phyloP scores from a whole-genome alignment of 2,888 invertebrate genomes.

The Pasiphila rectangulata region DNA sequence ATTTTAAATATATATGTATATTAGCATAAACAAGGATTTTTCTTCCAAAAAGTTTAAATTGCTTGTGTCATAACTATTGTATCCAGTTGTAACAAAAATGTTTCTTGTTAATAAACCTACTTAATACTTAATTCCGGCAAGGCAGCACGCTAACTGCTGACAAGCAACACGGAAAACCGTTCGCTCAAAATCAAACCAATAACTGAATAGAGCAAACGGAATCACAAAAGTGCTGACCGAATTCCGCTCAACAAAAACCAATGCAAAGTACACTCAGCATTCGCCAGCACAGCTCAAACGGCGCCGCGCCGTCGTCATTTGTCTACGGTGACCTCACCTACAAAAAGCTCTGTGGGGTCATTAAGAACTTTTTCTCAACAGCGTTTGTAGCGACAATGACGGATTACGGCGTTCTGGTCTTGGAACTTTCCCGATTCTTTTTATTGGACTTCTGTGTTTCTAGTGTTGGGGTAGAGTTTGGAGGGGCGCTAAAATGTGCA shows the following conservation, averaged over 20 bases:
- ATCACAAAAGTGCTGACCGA: slow-evolving; percentile 1
- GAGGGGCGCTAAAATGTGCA: no score
- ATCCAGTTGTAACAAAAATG: no score
- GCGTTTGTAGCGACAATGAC: slow-evolving; percentile 52
- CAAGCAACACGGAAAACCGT: no score
- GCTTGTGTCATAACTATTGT: no score
- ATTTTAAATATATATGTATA: no score
- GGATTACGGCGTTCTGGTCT: slow-evolving; percentile 36
- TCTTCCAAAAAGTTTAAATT: no score
- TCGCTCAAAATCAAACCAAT: no score
- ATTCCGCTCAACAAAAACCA: slow-evolving; percentile 6
- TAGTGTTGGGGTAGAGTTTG: slow-evolving; percentile 14
- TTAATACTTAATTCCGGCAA: no score
- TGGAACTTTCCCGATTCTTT: slow-evolving; percentile 32
- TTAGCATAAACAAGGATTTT: no score
- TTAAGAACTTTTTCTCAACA: slow-evolving; percentile 52
- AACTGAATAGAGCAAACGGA: not conserved
- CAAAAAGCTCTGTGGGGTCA: slow-evolving; percentile 47
- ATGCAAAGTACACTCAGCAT: slow-evolving; percentile 21
- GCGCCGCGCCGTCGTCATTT: slow-evolving; percentile 24
- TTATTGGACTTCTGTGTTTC: slow-evolving; percentile 33
- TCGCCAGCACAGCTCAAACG: slow-evolving; percentile 22
- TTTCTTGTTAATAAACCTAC: no score
- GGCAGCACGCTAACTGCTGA: no score
- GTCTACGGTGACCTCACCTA: slow-evolving; percentile 32